Conservation (phyloP, 1,140 invertebrate species). For the Eciton burchellii region DNA sequence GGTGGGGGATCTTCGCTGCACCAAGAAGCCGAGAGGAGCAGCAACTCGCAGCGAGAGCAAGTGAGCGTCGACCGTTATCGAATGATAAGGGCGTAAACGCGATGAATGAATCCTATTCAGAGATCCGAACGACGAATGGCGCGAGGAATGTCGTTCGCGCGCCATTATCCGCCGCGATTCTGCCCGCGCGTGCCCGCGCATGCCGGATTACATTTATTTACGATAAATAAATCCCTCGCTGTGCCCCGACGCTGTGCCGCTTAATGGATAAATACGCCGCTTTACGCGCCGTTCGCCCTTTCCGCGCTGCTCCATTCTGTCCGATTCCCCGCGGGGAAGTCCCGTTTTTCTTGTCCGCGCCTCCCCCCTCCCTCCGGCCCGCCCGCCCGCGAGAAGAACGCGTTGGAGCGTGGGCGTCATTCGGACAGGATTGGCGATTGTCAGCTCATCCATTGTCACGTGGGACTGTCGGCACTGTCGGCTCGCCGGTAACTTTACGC, state of each 20-base stretch:
- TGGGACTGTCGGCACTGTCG: background rate
- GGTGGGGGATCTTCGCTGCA: background rate
- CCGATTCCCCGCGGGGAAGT: background rate
- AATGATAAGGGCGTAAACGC: slow-evolving; percentile 32
- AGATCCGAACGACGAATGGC: slow-evolving; percentile 20
- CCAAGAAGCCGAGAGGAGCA: background rate
- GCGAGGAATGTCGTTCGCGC: slow-evolving; percentile 32
- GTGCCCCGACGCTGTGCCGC: too few species aligned
- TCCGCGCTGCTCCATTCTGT: background rate
- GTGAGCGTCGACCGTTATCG: slow-evolving; percentile 6
- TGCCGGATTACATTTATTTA: background rate
- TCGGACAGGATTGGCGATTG: slow-evolving; percentile 4
- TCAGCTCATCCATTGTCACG: background rate
- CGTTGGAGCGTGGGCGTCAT: slow-evolving; percentile 61
- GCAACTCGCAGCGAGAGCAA: background rate
- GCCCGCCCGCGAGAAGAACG: slow-evolving; percentile 46
- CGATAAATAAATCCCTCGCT: too few species aligned
- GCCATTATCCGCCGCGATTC: background rate
- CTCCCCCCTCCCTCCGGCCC: background rate
- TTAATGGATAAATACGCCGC: background rate
- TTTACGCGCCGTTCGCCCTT: background rate
- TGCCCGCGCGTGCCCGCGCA: background rate
- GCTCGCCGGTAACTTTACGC: too few species aligned
- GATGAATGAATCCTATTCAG: slow-evolving; percentile 57
- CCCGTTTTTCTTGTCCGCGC: background rate